Evolutionary conservation across 2,113 vertebrate genomes (phyloP).

Genomic region (Colistium nudipinnis): DNA sequence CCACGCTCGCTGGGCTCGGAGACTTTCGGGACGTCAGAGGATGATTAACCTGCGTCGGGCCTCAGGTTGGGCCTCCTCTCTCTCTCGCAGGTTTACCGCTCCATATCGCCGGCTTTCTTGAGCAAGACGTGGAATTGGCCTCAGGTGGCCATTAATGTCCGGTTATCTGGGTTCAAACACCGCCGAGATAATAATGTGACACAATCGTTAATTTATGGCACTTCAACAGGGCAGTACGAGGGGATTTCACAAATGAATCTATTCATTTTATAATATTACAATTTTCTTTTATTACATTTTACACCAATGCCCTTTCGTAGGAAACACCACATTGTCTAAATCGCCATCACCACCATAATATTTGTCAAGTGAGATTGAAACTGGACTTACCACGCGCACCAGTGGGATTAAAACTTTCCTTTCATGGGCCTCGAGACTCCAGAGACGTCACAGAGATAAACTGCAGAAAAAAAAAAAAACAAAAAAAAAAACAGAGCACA

Average conservation of each 20-base stretch:
- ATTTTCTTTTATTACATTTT: too few species aligned
- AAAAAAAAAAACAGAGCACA: too few species aligned
- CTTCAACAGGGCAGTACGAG: background rate
- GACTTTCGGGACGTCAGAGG: background rate
- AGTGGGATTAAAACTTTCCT: background rate
- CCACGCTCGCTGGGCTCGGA: fast-evolving
- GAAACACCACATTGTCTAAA: too few species aligned
- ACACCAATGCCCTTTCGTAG: too few species aligned
- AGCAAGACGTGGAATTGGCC: too few species aligned
- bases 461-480: background rate
- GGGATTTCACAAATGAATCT: background rate
- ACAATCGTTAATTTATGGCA: background rate
- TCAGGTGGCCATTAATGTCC: background rate
- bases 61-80: background rate
- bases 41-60: fast-evolving
- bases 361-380: too few species aligned
- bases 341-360: background rate
- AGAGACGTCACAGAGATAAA: background rate
- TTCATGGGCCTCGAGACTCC: background rate
- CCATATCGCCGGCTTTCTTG: slow-evolving; percentile 1
- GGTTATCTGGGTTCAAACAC: slow-evolving; percentile 21
- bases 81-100: too few species aligned
- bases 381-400: too few species aligned
- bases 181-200: background rate
- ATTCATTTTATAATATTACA: too few species aligned